Conservation (phyloP, 2,113 vertebrate genomes). For the Gorsachius goisagi region DNA sequence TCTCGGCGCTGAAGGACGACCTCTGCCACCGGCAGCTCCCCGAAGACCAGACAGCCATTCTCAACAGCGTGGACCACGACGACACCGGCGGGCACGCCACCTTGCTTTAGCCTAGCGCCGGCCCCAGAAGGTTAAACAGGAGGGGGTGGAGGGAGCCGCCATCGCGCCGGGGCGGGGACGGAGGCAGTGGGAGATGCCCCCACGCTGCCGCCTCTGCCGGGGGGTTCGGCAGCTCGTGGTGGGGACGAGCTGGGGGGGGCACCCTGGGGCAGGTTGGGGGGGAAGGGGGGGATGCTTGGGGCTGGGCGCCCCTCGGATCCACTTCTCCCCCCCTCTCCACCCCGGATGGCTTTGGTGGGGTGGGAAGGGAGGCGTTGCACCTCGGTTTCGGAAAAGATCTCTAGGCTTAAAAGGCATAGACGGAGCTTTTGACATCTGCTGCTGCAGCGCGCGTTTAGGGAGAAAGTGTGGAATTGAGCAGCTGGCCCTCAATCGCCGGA, state of each 20-base stretch:
- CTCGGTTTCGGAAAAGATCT: slow-evolving; percentile 13
- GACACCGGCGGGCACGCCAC: slow-evolving; percentile 87
- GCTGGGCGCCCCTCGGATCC: neutral
- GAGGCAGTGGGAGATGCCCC: neutral
- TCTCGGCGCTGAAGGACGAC: slow-evolving; percentile 85
- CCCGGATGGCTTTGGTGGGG: neutral
- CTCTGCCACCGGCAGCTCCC: slow-evolving; percentile 85
- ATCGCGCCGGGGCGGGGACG: neutral
- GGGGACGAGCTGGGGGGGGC: neutral
- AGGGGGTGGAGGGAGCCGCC: neutral
- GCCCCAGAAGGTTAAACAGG: slow-evolving; percentile 24
- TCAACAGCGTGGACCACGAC: slow-evolving; percentile 89
- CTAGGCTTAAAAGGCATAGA: slow-evolving; percentile 38
- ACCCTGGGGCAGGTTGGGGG: neutral
- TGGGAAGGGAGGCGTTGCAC: neutral
- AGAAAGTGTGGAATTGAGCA: slow-evolving; percentile 14
- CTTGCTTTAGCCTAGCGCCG: slow-evolving; percentile 79
- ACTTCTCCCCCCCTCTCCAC: neutral
- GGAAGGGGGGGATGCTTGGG: neutral
- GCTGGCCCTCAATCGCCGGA: slow-evolving; percentile 19
- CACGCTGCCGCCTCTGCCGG: accelerated
- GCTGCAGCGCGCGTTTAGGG: slow-evolving; percentile 8
- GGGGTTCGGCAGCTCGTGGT: accelerated
- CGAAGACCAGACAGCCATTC: slow-evolving; percentile 93
- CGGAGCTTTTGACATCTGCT: slow-evolving; percentile 31